Evolutionary conservation across 53 echinoderm and acorn worm species (phyloP), one percentile per base, ranked within the genome.

Genomic region (Pentamera pediparva): DNA sequence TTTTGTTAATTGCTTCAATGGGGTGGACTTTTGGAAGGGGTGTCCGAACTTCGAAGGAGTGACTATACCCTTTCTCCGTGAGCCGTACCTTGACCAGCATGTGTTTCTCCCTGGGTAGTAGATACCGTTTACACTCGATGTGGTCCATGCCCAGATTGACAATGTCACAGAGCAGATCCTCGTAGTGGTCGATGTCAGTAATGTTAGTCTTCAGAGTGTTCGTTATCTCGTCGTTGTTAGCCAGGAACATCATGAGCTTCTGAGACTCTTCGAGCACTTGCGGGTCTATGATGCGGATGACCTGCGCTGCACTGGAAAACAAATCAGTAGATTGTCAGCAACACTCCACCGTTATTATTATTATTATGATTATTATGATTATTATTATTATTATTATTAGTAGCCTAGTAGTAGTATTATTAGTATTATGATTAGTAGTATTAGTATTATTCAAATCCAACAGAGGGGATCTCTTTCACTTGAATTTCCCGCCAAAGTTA

Each of bases 1-100:
- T n/a, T n/a, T n/a, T n/a, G n/a, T n/a, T n/a, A n/a, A n/a, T n/a
- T n/a, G n/a, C n/a, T n/a, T n/a, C n/a, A n/a, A n/a, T n/a, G n/a
- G n/a, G n/a, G n/a, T n/a, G n/a, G n/a, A n/a, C n/a, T n/a, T n/a
- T n/a, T n/a, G n/a, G n/a, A n/a, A n/a, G n/a, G n/a, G n/a, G n/a
- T n/a, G n/a, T n/a, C n/a, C n/a, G n/a, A n/a, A n/a, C n/a, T n/a
- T n/a, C n/a, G n/a, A n/a, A n/a, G n/a, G n/a, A n/a, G n/a, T n/a
- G n/a, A n/a, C n/a, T n/a, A n/a, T n/a, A n/a, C n/a, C n/a, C n/a
- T n/a, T n/a, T n/a, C n/a, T n/a, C n/a, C n/a, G n/a, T n/a, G n/a
- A n/a, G n/a, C n/a, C 34, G 31, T 41, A 70, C 71, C 71, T 70
- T 70, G 17, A 70, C 30, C 30, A 70, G 43, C 71, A 70, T 70